Conservation (phyloP, 2,888 invertebrate genomes). For the Lasiommata megera region DNA sequence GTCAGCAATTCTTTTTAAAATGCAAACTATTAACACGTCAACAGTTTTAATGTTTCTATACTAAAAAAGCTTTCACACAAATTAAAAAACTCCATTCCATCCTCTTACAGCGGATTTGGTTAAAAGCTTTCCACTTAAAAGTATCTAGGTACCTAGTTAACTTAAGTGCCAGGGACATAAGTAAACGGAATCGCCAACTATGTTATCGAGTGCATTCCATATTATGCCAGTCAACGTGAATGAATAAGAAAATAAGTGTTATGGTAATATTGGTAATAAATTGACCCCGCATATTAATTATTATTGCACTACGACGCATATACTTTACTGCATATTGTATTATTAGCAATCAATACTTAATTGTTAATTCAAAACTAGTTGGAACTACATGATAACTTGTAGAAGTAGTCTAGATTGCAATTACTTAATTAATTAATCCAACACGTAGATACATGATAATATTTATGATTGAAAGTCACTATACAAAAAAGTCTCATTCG, state of each 20-base stretch:
- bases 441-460: background rate
- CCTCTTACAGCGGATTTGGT: too few relatives aligned
- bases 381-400: background rate
- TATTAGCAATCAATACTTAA: conserved; percentile 15
- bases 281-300: background rate
- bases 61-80: too few relatives aligned
- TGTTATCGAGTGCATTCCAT: background rate
- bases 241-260: conserved; percentile 10
- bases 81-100: too few relatives aligned
- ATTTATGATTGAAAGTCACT: too few relatives aligned
- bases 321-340: conserved; percentile 8
- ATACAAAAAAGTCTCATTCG: too few relatives aligned
- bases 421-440: background rate
- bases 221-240: background rate
- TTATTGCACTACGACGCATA: background rate
- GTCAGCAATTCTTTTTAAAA: too few relatives aligned
- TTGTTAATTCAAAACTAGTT: conserved; percentile 18
- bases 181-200: background rate
- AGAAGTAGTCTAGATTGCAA: background rate
- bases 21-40: too few relatives aligned
- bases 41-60: too few relatives aligned
- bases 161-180: background rate
- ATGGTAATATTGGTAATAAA: conserved; percentile 11
- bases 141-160: background rate
- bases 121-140: background rate